Percentiles rank a stretch among this genome's conserved stretches.
These are phyloP conservation scores for Spea hammondii DNA, from an alignment of 2,797 vertebrate species.

Conservation along the genomic window DNA sequence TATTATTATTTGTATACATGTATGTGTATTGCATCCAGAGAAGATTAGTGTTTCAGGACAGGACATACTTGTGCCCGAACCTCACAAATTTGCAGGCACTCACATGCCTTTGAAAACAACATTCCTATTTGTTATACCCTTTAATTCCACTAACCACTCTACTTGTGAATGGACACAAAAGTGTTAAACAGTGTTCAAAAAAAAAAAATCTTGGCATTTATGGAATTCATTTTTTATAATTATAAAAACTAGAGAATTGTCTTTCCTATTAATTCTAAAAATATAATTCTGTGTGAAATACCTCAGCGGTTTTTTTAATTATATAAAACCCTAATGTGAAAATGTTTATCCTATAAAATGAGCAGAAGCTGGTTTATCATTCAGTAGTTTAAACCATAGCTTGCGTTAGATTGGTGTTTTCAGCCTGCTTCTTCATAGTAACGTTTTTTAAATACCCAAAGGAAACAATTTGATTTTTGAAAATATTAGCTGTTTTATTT, in stretches of 20 bases:
- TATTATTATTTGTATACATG: too few species aligned
- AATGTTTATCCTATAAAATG: neutral
- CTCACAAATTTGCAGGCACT: too few species aligned
- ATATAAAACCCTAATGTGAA: neutral
- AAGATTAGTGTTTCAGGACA: too few species aligned
- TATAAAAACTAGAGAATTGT: neutral
- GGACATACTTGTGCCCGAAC: too few species aligned
- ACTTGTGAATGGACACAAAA: too few species aligned
- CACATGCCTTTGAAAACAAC: too few species aligned
- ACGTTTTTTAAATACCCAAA: neutral
- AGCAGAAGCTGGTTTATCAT: neutral
- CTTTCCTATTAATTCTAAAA: neutral
- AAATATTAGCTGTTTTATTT: neutral
- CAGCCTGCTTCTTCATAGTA: neutral
- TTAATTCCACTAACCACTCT: too few species aligned
- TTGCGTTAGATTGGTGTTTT: neutral
- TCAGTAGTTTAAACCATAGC: neutral
- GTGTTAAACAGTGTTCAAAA: too few species aligned
- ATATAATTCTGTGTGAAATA: neutral
- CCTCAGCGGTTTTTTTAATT: conserved; percentile 1
- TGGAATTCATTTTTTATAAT: neutral
- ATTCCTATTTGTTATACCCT: too few species aligned
- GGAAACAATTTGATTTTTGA: neutral
- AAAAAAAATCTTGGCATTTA: neutral
- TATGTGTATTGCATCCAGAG: too few species aligned